Evolutionary conservation across 2,113 vertebrate species (phyloP).

Genomic region (Sinocyclocheilus anophthalmus): DNA sequence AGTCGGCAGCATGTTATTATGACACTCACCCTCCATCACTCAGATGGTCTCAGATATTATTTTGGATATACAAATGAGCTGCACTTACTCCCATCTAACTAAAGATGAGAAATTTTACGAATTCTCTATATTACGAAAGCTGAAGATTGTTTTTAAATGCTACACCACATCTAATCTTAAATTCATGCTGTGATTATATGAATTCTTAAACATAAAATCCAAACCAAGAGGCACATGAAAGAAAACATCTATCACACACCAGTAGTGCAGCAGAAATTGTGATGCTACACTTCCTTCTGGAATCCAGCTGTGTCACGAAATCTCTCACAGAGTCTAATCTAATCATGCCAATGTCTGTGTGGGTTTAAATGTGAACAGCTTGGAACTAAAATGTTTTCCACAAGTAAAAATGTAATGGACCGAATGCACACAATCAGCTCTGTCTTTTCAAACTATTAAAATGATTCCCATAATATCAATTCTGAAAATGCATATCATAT

Average conservation of each 20-base stretch:
- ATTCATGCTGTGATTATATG: neutral
- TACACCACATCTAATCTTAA: neutral
- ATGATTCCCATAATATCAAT: neutral
- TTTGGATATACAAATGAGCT: neutral
- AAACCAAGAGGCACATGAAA: conserved; percentile 18
- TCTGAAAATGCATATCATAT: neutral
- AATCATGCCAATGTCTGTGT: neutral
- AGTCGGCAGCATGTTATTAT: neutral
- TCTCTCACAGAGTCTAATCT: conserved; percentile 15
- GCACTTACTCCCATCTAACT: neutral
- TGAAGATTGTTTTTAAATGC: neutral
- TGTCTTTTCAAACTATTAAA: neutral
- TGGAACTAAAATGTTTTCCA: neutral
- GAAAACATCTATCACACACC: neutral
- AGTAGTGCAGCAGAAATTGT: neutral
- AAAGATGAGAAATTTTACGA: neutral
- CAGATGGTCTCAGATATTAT: neutral
- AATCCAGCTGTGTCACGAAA: conserved; percentile 13
- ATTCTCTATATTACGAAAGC: neutral
- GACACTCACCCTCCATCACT: neutral
- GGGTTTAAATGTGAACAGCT: conserved; percentile 10
- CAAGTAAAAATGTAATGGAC: conserved; percentile 6
- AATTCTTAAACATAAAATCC: conserved; percentile 1
- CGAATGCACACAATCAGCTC: neutral
- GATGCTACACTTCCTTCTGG: neutral